Base-by-base conservation (phyloP, 2,113 vertebrate genomes). In the Mobula birostris region DNA sequence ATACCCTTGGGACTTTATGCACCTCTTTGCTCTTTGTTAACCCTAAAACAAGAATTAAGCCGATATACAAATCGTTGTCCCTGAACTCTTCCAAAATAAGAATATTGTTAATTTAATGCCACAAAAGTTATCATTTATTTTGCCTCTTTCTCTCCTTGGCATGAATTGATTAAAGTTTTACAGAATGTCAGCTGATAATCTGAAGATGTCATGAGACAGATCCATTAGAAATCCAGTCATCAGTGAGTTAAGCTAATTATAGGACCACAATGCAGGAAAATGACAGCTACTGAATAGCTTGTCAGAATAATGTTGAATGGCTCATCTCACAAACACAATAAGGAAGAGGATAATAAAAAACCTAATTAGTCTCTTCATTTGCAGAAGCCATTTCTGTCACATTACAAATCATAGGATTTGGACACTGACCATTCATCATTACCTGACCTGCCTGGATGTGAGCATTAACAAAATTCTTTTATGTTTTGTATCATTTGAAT, bases 341-440 rank as follows among this genome's bases (percentile, higher is more conserved):
- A 96, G n/a, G 48, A 95, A 93, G 95, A 96, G 96, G 96, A 96
- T 97, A 97, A 96, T 95, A 96, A 94, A 61, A 97, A 97, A 96
- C 95, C 96, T 97, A 97, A 97, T 97, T 97, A 97, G 96, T 95
- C 95, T 95, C 97, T 97, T 96, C 95, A 97, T 97, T 97, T 96
- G 94, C 94, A 0, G 82, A 96, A 94, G 95, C 95, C 94, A 94
- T 96, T 95, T 96, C 95, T 95, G 94, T 94, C 94, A 95, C 94
- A 95, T 94, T 95, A 94, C 95, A 97, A 96, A 96, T 96, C 97
- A 95, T 95, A 72, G 76, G n/a, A 94, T 94, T 95, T 0, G 0
- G 95, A 95, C 95, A 17, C 92, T 95, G 94, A 94, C 94, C 94
- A 94, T 95, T 95, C 85, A 94, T 95, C 94, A 93, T 36, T 76